Percentiles rank a stretch among this genome's conserved stretches.
Evolutionary conservation across 2,888 invertebrate species (phyloP).

Genomic region (Branchipolynoe longqiensis): DNA sequence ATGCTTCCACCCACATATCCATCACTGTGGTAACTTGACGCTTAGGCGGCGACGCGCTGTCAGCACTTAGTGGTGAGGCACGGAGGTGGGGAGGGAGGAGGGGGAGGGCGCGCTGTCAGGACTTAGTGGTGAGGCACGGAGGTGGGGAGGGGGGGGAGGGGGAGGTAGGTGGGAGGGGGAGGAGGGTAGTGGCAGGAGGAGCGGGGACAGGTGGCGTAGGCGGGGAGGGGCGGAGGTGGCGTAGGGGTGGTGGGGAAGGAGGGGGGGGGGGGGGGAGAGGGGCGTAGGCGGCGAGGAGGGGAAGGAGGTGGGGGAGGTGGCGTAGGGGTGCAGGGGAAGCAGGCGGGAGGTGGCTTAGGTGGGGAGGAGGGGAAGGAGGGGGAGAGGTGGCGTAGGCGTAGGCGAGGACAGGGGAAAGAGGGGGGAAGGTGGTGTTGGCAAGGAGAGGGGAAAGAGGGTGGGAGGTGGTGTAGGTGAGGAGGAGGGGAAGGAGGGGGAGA

Average conservation of each 20-base stretch:
- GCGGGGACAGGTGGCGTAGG: too few relatives aligned
- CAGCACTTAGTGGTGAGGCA: not conserved
- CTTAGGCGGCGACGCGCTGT: not conserved
- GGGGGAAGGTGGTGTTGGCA: too few relatives aligned
- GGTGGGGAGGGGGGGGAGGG: too few relatives aligned
- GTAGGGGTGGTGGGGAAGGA: not conserved
- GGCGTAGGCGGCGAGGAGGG: not conserved
- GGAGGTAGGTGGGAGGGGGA: not conserved
- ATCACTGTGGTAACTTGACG: conserved; percentile 19
- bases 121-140: too few relatives aligned
- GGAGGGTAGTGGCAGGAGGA: too few relatives aligned
- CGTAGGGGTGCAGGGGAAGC: not conserved
- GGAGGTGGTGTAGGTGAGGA: too few relatives aligned
- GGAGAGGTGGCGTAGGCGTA: not conserved
- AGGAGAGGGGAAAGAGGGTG: too few relatives aligned
- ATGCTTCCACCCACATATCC: conserved; percentile 25
- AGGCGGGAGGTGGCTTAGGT: not conserved
- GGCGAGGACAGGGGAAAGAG: too few relatives aligned
- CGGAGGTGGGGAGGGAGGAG: not conserved
- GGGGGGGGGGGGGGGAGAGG: not conserved
- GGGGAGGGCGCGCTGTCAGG: not conserved
- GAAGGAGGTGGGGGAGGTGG: not conserved
- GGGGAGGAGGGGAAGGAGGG: not conserved
- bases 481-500: too few relatives aligned
- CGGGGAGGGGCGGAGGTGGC: not conserved